Percentiles rank a stretch among this genome's conserved stretches.
phyloP scores from a whole-genome alignment of 92 coral and sea anemone genomes.

The Palythoa caribaeorum region DNA sequence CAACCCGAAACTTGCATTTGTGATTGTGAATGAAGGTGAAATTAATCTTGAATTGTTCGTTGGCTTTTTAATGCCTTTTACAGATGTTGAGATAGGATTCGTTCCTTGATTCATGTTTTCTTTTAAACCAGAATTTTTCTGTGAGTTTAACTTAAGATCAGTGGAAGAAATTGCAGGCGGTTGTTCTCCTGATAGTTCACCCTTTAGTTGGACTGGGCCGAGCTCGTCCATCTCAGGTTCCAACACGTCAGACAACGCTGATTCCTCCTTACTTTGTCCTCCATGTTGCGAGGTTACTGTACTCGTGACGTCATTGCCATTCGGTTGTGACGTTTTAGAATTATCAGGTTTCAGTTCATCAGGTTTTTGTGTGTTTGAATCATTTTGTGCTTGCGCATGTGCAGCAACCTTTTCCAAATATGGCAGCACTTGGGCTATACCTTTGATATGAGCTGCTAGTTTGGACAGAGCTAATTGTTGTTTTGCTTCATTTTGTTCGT shows the following conservation, averaged over 20 bases:
- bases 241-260: conserved; percentile 8
- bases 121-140: not conserved
- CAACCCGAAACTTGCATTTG: not conserved
- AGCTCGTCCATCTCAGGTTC: conserved; percentile 29
- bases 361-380: not conserved
- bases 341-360: not conserved
- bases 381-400: not conserved
- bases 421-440: conserved; percentile 46
- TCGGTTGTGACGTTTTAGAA: not conserved
- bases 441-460: conserved; percentile 20
- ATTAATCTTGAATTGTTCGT: not conserved
- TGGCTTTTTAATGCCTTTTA: not conserved
- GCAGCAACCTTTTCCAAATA: conserved; percentile 7
- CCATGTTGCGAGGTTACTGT: conserved; percentile 7
- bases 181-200: conserved; percentile 8
- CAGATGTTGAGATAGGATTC: not conserved
- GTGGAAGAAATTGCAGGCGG: not conserved
- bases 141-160: not conserved
- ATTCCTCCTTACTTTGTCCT: conserved; percentile 39
- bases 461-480: conserved; percentile 14
- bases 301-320: not conserved
- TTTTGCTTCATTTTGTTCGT: not conserved
- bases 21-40: not conserved
- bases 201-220: conserved; percentile 22
- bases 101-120: not conserved